Evolutionary conservation across 1,140 invertebrate genomes (phyloP), one percentile per base, ranked within the genome.

Genomic region (Andricus grossulariae): DNA sequence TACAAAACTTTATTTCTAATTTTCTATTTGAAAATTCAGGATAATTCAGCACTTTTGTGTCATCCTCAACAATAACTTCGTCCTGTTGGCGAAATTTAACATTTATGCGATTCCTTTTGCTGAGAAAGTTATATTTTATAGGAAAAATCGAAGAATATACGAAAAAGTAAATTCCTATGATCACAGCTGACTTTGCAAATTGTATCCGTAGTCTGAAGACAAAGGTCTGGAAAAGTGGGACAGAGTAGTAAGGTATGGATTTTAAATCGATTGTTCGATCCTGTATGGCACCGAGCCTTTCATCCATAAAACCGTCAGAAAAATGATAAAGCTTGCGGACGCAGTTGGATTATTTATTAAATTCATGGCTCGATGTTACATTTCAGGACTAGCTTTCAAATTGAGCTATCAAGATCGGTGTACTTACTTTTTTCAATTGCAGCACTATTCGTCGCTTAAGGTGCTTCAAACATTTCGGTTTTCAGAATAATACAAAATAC

Each of bases 181-280:
- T 3, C 19, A 19, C 19, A 57, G 19, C 55, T 57, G 55, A 25
- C 19, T 13, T 25, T n/a, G 13, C 3, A 10, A 16, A 66, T 39
- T 66, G 25, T 2, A 39, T 66, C 39, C 16, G 15, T 66, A 66
- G 16, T 66, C 39, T 39, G 45, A 39, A 6, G 21, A 18, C 12
- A 25, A 57, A 10, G 32, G n/a, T 21, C 4, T 15, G 10, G 15
- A 39, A 45, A 39, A 39, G 18, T 54, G 4, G 16, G 8, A 19
- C 52, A 45, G 25, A 11, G 39, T 45, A 11, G 39, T 4, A 45
- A 45, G 10, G 39, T 10, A 45, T 45, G 2, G 39, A 66, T 66
- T 66, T 66, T 2, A 12, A 66, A 66, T 66, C 60, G 39, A 66
- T 66, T 39, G 25, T 66, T 66, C 25, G 25, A 66, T 66, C 15